Evolutionary conservation across 2,888 invertebrate genomes (phyloP), one percentile per base, ranked within the genome.

Genomic region (Torymus texanus): DNA sequence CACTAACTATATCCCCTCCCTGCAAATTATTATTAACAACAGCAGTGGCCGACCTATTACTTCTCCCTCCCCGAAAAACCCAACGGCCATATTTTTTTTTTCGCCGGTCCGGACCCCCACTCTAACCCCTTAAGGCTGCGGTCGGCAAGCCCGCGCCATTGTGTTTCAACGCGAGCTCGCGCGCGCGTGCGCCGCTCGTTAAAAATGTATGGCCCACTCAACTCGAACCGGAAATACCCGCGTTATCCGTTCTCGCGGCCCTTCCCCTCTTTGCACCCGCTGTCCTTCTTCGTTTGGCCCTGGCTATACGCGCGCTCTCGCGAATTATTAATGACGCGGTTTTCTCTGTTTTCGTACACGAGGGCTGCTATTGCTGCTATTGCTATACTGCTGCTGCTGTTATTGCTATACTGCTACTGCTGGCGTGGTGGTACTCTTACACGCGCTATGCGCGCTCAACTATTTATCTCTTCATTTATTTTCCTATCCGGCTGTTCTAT

Each of bases 191-290:
- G 80, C 67, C 66, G 79, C 65, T 75, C 82, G 81, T 84, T 86
- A 89, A 88, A 88, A 88, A 89, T 89, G 83, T 86, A 88, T 85
- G 85, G 83, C 83, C 85, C 86, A 87, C 87, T 88, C 88, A 86
- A 85, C 86, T 85, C 81, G 81, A 84, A 88, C 85, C 86, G 88
- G 86, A 87, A 88, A 86, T 86, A 85, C 85, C 86, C 82, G 82
- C 83, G 83, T 86, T 85, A 84, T 41, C 85, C 72, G 83, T 78
- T 80, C 81, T 81, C 81, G 75, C 74, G 75, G 67, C 74, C 80
- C 81, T 80, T 73, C 71, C 67, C 59, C 79, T 67, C 77, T 72
- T 41, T 41, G 41, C 41, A 8, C 41, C 41, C 41, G 41, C 81
- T 73, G 74, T 68, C 61, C 50, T 24, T 24, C 73, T 70, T 73